A percentile compares a stretch with the other conserved stretches of the same genome.
These are phyloP conservation scores for Halcyon smyrnensis DNA, from an alignment of 2,797 vertebrate genomes.

Conservation along the genomic window DNA sequence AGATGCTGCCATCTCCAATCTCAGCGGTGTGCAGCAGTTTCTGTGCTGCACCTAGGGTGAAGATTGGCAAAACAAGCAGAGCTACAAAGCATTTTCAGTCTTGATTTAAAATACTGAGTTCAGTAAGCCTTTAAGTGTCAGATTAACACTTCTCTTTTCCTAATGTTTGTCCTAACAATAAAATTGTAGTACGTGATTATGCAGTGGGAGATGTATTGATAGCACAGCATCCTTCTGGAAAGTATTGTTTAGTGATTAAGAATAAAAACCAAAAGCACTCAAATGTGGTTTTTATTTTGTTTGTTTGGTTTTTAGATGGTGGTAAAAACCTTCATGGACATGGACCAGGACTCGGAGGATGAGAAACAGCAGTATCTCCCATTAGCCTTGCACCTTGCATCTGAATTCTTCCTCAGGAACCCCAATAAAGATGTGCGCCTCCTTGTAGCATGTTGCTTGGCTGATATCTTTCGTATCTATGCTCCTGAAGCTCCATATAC, in stretches of 20 bases:
- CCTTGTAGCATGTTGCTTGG: constrained; percentile 97
- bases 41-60: background rate
- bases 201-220: background rate
- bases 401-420: constrained; percentile 99
- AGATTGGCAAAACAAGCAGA: background rate
- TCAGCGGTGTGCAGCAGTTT: background rate
- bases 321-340: constrained; percentile 99
- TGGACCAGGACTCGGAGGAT: constrained; percentile 99
- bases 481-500: constrained; percentile 99
- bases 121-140: background rate
- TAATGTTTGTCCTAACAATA: background rate
- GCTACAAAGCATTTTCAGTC: background rate
- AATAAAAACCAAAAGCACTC: background rate
- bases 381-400: constrained; percentile 96
- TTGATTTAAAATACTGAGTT: background rate
- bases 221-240: background rate
- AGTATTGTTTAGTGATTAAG: background rate
- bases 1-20: background rate
- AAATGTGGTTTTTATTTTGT: background rate
- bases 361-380: constrained; percentile 99
- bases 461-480: constrained; percentile 99
- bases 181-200: background rate
- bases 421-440: constrained; percentile 98
- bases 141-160: background rate
- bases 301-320: constrained; percentile 87